Evolutionary conservation across 2,888 invertebrate genomes (phyloP).

Genomic region (Oeneis ivallda): DNA sequence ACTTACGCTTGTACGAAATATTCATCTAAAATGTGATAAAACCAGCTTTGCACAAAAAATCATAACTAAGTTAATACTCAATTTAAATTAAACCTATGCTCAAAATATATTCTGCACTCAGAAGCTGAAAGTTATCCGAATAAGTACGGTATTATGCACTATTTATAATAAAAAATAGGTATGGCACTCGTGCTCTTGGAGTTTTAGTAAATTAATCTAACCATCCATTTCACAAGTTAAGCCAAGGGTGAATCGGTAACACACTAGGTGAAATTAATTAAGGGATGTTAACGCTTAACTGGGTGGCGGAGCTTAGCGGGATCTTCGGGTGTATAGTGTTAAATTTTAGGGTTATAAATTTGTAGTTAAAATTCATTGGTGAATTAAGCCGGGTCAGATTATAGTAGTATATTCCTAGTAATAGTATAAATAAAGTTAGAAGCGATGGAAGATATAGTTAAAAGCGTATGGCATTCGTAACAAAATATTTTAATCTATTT

Average conservation of each 20-base stretch:
- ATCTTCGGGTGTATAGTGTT: conserved; percentile 24
- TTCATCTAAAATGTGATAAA: too few relatives aligned
- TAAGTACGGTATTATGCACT: neutral
- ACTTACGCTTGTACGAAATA: too few relatives aligned
- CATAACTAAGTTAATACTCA: too few relatives aligned
- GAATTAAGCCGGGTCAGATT: conserved; percentile 11
- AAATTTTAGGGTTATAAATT: conserved; percentile 23
- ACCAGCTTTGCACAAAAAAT: too few relatives aligned
- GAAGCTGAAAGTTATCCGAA: too few relatives aligned
- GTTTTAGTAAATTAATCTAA: conserved; percentile 18
- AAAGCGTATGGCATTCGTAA: too few relatives aligned
- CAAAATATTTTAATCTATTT: too few relatives aligned
- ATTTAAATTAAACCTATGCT: too few relatives aligned
- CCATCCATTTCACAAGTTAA: conserved; percentile 28
- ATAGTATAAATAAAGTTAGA: too few relatives aligned
- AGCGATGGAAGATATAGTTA: too few relatives aligned
- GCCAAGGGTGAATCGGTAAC: conserved; percentile 34
- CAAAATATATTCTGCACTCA: too few relatives aligned
- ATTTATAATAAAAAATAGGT: too few relatives aligned
- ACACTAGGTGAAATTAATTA: conserved; percentile 37
- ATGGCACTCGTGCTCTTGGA: neutral
- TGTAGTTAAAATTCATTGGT: conserved; percentile 20
- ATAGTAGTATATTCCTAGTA: neutral
- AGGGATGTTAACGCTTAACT: conserved; percentile 34
- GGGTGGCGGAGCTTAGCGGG: conserved; percentile 29